Conservation (phyloP, 2,888 invertebrate genomes). For the Tetragonisca angustula region DNA sequence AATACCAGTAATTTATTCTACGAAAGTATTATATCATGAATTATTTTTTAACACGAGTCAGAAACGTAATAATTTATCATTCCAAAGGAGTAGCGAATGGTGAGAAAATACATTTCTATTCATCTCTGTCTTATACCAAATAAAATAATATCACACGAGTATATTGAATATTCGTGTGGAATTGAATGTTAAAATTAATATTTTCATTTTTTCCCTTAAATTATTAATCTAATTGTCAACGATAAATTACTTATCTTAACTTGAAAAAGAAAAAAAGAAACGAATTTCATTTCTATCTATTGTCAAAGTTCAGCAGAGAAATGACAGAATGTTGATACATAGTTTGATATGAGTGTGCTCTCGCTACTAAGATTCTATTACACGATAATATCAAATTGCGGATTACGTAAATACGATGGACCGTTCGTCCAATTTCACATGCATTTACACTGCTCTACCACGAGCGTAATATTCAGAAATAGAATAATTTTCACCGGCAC, state of each 20-base stretch:
- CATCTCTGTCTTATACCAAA: not conserved
- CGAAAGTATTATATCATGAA: not conserved
- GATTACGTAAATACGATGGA: slow-evolving; percentile 49
- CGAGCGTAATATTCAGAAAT: not conserved
- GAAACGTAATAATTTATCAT: slow-evolving; percentile 5
- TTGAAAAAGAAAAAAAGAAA: too few species aligned
- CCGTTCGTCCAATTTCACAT: slow-evolving; percentile 24
- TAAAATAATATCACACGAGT: not conserved
- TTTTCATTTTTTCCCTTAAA: not conserved
- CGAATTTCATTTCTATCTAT: not conserved
- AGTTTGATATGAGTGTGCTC: slow-evolving; percentile 11
- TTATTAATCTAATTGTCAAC: not conserved
- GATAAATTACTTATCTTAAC: too few species aligned
- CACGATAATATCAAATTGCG: slow-evolving; percentile 30
- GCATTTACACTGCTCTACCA: not conserved
- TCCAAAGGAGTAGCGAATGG: not conserved
- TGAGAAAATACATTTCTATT: not conserved
- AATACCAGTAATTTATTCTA: not conserved
- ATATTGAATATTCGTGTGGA: slow-evolving; percentile 5
- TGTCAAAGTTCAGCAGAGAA: not conserved
- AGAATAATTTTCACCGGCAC: not conserved
- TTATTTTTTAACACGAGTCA: not conserved
- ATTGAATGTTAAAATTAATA: not conserved
- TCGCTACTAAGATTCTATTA: slow-evolving; percentile 30
- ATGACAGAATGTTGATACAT: not conserved